Base-by-base conservation (phyloP, 2,797 vertebrate species). In the Amblyraja radiata region DNA sequence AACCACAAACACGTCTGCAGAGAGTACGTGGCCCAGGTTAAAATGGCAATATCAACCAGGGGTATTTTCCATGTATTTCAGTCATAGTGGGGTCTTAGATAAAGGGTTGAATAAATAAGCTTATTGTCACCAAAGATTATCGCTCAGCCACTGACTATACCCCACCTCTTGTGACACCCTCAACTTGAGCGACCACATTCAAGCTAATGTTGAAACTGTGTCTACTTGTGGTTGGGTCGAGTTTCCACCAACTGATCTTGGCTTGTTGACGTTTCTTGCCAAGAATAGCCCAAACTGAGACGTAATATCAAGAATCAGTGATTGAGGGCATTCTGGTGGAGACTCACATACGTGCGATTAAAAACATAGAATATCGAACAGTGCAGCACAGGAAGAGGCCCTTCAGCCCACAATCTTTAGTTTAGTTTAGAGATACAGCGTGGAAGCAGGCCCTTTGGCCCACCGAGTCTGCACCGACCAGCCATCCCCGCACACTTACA, bases 191-290 rank as follows among this genome's bases (percentile, higher is more conserved):
- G 46, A 74, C 32, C 90, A 73, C 90, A 91, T 10, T 71, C 21
- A 5, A 28, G 1, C 68, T 74, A 14, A 91, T 91, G 73, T 91
- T 21, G 10, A 23, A 46, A 10, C 65, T 73, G 32, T 14, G 28
- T 73, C 65, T 74, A 21, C 90, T 74, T 46, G 90, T 14, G 90
- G 90, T 91, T 91, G 46, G 3, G 90, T 74, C 11, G 68, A 91
- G 21, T 91, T 91, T 91, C 90, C 90, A 91, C 9, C 73, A 9
- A 10, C 90, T 39, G 16, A 11, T 68, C 86, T 68, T 10, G 18
- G 65, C 10, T 84, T 86, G 25, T 18, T 18, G 83, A 18, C 16
- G 14, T 86, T 10, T 32, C 25, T 6, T n/a, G 83, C 28, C 11
- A 2, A 83, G 80, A 14, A 63, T 32, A 32, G 14, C 25, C 7